Evolutionary conservation across 2,888 invertebrate genomes (phyloP), one percentile per base, ranked within the genome.

Genomic region (Eupithecia dodoneata): DNA sequence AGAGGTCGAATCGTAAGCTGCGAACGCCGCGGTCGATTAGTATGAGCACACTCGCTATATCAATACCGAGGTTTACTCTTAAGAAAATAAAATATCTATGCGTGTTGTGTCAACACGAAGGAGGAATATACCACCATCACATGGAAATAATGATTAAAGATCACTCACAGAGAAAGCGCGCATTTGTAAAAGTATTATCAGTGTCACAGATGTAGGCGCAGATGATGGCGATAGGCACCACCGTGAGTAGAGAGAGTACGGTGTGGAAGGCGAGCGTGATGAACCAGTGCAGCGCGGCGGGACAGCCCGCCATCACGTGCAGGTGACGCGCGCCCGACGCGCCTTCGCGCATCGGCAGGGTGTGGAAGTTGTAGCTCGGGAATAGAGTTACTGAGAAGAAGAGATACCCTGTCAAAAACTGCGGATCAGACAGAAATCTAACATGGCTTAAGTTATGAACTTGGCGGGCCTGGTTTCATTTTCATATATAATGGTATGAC

Each of bases 341-440:
- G 15, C 42, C 15, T 6, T 66, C 42, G 74, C 92, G 91, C 81
- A 96, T 95, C 4, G 97, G 96, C 75, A 97, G 95, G 0, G 96
- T 88, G 2, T 96, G 92, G 78, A 96, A 96, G 82, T 96, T 93
- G 0, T 95, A 91, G 30, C 92, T 84, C 18, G 96, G 88, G 41
- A 95, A 86, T 12, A 95, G 84, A 15, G 93, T 82, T 10, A 90
- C 92, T 92, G 70, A 9, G 52, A 59, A 30, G 30, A 30, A 30
- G 30, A 30, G 30, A 30, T 30, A 30, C 30, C 30, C 30, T 30
- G 30, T 30, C 30, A 30, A 30, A 30, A 30, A 30, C 30, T 30
- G 30, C 30, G 30, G 30, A 30, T 30, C 30, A 30, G 30, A 30
- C 30, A 30, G 30, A 30, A 30, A 30, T 30, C 30, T 30, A 30